These are phyloP conservation scores for Torymus texanus DNA, from an alignment of 2,888 invertebrate species.

Conservation along the genomic window DNA sequence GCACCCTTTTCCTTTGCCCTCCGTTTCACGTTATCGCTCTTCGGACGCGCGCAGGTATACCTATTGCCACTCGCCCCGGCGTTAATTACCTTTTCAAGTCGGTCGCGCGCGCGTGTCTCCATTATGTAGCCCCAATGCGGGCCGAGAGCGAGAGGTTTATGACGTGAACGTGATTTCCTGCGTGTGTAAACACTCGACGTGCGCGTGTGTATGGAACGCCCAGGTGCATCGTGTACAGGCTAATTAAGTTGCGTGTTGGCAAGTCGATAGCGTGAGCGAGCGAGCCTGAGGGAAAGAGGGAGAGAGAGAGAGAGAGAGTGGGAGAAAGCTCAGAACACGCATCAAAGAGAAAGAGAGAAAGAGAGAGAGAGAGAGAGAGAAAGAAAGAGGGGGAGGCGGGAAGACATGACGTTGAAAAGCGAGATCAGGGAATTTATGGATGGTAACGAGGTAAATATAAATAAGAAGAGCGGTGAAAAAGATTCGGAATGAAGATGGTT, in stretches of 20 bases:
- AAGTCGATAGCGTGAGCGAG: no score
- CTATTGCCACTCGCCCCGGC: no score
- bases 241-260: slow-evolving; percentile 35
- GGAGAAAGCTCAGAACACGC: not conserved
- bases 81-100: slow-evolving; percentile 20
- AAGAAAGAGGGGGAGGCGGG: no score
- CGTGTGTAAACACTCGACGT: slow-evolving; percentile 20
- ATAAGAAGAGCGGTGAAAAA: no score
- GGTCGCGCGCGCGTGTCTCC: not conserved
- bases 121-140: not conserved
- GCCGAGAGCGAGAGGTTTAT: slow-evolving; percentile 8
- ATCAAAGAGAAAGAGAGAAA: not conserved
- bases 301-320: not conserved
- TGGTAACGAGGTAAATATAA: no score
- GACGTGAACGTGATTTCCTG: slow-evolving; percentile 35
- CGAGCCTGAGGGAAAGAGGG: not conserved
- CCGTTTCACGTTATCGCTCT: not conserved
- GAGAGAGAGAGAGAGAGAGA: slow-evolving; percentile 3
- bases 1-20: not conserved
- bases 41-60: no score
- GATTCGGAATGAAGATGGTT: no score
- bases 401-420: no score
- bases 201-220: not conserved
- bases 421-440: no score
- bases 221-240: slow-evolving; percentile 10